Base-by-base conservation (phyloP, 2,888 invertebrate genomes). In the Tipula vernalis region DNA sequence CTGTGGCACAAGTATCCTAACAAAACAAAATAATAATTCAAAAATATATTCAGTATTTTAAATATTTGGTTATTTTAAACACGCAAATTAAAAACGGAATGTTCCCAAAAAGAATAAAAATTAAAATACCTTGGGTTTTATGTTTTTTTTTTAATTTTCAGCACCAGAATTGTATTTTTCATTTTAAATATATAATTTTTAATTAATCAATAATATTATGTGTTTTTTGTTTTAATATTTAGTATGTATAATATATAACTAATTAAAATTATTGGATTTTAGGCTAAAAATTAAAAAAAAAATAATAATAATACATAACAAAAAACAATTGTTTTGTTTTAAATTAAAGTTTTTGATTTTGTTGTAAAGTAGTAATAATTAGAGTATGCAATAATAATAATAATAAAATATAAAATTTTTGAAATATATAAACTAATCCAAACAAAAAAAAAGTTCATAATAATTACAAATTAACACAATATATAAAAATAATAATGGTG, bases 401-500 rank as follows among this genome's bases (percentile, higher is more conserved):
- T 71, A 28, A 28, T 71, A 71, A 71, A 71, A 71, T 28, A 71
- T 71, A 71, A 71, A 71, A 28, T 71, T 71, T 28, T 71, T 71
- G 71, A 28, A 51, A 71, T 71, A 71, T 28, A 71, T 71, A 71
- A 28, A 71, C 71, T 71, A 71, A 71, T 71, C 18, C 28, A 71
- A 71, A 71, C 0, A 28, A 28, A 71, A 51, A 51, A 44, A 44
- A 44, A 71, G 71, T 39, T 39, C 0, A 28, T 83, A 83, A 83
- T 83, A 83, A 83, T 83, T 83, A 83, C n/a, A 84, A 84, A 84
- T 84, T 84, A 84, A 84, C 15, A 84, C 13, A 36, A 83, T 71
- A 71, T 28, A 71, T 57, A 71, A 28, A 28, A 57, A 57, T 57
- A 84, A 84, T 39, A 41, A 39, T 39, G 84, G 84, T 84, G 84